Conservation (phyloP, 1,140 invertebrate species). For the Yoshiicerus persimilis region DNA sequence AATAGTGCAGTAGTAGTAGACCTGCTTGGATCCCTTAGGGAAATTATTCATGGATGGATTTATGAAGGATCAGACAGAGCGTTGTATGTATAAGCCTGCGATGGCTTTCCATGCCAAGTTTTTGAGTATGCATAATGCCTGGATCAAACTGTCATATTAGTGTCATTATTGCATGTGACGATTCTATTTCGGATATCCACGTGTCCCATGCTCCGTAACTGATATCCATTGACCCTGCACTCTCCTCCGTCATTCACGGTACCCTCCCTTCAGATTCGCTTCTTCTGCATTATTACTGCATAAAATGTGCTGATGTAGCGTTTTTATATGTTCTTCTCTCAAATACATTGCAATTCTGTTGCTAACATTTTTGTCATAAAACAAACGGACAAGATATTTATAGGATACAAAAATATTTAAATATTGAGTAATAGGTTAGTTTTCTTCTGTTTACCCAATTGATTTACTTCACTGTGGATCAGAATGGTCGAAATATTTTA, state of each 20-base stretch:
- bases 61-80: neutral
- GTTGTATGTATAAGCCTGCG: neutral
- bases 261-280: no score
- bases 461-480: no score
- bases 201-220: neutral
- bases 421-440: no score
- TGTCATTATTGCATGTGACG: neutral
- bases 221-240: neutral
- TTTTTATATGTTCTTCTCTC: no score
- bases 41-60: slow-evolving; percentile 42
- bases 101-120: neutral
- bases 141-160: slow-evolving; percentile 49
- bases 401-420: no score
- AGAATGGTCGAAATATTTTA: no score
- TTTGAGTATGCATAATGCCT: slow-evolving; percentile 26
- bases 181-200: neutral
- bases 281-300: no score
- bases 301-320: no score
- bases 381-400: no score
- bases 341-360: no score
- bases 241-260: neutral
- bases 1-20: neutral
- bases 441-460: no score
- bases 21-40: neutral
- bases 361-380: no score